These are phyloP conservation scores for Alloplasta piceator DNA, from an alignment of 2,888 invertebrate species.

Conservation along the genomic window DNA sequence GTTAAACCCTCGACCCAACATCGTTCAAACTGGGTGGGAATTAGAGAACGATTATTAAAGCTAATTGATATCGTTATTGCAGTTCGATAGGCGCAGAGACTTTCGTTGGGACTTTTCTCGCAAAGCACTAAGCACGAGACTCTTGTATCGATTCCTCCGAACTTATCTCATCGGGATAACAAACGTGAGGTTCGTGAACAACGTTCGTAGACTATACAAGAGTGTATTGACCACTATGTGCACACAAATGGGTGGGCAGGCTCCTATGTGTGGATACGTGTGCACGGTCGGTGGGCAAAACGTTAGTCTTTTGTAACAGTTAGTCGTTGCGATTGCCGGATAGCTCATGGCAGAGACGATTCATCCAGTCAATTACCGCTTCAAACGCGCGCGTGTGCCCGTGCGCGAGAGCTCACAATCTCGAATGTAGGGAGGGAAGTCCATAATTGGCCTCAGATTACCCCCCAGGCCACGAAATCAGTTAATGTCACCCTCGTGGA, in stretches of 20 bases:
- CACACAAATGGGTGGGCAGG: neutral
- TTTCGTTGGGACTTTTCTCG: constrained; percentile 1
- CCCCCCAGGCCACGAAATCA: constrained; percentile 73
- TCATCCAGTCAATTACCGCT: constrained; percentile 72
- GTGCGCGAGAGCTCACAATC: constrained; percentile 68
- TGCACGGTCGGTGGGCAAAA: constrained; percentile 51
- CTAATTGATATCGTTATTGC: constrained; percentile 19
- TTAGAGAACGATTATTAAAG: constrained; percentile 2
- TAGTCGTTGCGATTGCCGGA: constrained; percentile 71
- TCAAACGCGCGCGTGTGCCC: constrained; percentile 67
- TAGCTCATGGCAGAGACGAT: constrained; percentile 63
- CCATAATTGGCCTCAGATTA: constrained; percentile 76
- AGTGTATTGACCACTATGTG: neutral
- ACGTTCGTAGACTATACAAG: too few relatives aligned
- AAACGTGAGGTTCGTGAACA: neutral
- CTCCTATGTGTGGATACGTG: constrained; percentile 22
- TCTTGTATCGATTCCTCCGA: too few relatives aligned
- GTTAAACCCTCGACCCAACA: too few relatives aligned
- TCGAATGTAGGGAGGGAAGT: constrained; percentile 55
- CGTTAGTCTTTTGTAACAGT: constrained; percentile 73
- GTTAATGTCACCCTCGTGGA: constrained; percentile 74
- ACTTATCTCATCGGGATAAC: neutral
- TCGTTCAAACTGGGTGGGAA: too few relatives aligned
- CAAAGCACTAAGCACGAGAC: too few relatives aligned
- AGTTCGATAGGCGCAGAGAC: neutral